A percentile compares a stretch with the other conserved stretches of the same genome.
Evolutionary conservation across 2,797 vertebrate genomes (phyloP).

Genomic region (Tenualosa thibaudeaui): DNA sequence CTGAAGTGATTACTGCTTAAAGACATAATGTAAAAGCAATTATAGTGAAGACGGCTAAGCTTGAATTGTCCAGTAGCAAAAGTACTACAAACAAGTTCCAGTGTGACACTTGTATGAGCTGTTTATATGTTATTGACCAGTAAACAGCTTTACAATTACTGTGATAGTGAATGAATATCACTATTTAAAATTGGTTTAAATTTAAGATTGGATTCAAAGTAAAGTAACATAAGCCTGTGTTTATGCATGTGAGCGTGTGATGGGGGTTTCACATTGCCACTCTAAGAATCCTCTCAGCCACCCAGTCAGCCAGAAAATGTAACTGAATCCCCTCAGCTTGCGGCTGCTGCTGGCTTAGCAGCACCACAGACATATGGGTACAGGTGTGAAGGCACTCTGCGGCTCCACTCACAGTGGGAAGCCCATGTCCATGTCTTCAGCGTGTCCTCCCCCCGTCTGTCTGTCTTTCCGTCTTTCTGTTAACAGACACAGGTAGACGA

Average conservation of each 20-base stretch:
- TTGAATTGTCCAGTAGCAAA: background rate
- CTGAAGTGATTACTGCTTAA: background rate
- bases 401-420: background rate
- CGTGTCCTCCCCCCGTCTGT: background rate
- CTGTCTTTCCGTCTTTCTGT: background rate
- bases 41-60: background rate
- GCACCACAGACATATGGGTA: background rate
- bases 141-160: too few relatives aligned
- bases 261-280: background rate
- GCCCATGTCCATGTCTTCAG: background rate
- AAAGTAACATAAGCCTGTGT: background rate
- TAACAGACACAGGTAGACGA: background rate
- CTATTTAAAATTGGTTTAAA: background rate
- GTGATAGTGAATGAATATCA: background rate
- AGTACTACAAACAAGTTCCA: background rate
- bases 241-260: too few relatives aligned
- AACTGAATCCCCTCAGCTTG: background rate
- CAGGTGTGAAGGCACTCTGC: background rate
- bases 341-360: background rate
- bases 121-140: too few relatives aligned
- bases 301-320: background rate
- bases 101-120: background rate
- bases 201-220: too few relatives aligned
- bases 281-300: background rate
- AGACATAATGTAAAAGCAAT: background rate